These are phyloP conservation scores for Lepidiolamprologus cunningtoni DNA, from an alignment of 2,113 vertebrate genomes.

Conservation along the genomic window DNA sequence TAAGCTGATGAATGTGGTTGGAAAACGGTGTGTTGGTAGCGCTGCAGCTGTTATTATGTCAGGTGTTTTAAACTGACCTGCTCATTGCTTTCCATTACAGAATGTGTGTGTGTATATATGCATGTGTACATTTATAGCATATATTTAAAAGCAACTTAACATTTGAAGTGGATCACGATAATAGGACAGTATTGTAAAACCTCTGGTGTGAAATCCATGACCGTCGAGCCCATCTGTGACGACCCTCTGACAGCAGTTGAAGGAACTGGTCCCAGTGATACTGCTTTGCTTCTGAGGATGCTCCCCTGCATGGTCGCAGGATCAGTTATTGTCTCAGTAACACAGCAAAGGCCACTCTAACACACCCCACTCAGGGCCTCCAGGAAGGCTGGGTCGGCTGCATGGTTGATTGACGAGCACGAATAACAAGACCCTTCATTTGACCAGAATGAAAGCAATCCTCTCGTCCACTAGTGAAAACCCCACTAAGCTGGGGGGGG, in stretches of 20 bases:
- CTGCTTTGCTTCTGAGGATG: not conserved
- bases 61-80: not conserved
- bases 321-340: not conserved
- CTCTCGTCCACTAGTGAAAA: not conserved
- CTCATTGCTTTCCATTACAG: not conserved
- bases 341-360: not conserved
- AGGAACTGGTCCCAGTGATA: not conserved
- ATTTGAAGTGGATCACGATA: not conserved
- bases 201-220: not conserved
- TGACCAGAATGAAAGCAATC: not conserved
- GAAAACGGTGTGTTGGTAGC: not conserved
- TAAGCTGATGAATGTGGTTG: not conserved
- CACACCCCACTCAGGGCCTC: not conserved
- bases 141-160: not conserved
- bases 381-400: not conserved
- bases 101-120: not conserved
- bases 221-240: too few species aligned
- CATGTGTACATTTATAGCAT: not conserved
- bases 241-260: not conserved
- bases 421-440: not conserved
- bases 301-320: not conserved
- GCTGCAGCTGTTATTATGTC: not conserved
- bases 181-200: not conserved
- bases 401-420: rapidly evolving
- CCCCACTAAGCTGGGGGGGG: not conserved